These are phyloP conservation scores for Lathamus discolor DNA, from an alignment of 2,113 vertebrate species.

Conservation along the genomic window DNA sequence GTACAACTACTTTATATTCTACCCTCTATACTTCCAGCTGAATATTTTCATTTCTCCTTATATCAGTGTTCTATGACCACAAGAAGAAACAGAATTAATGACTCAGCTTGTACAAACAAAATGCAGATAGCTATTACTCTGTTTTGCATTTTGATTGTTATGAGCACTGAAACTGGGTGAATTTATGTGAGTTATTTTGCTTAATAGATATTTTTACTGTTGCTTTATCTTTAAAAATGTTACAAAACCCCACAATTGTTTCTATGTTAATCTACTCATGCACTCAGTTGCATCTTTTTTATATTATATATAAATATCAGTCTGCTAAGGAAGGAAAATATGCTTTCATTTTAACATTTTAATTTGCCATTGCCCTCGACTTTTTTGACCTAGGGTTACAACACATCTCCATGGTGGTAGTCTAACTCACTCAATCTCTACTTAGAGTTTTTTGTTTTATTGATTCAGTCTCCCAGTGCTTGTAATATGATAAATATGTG, in stretches of 20 bases:
- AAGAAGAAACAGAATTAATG: not conserved
- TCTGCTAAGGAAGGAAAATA: not conserved
- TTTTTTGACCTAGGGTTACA: not conserved
- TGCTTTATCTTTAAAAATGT: not conserved
- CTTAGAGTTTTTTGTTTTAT: conserved; percentile 52
- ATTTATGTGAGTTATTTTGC: not conserved
- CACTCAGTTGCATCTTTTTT: not conserved
- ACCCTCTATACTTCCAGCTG: not conserved
- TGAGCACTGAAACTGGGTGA: not conserved
- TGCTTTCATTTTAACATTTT: not conserved
- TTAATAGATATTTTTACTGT: not conserved
- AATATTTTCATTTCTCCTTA: not conserved
- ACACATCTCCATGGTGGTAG: not conserved
- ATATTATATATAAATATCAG: not conserved
- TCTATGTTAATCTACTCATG: not conserved
- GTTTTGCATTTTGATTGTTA: not conserved
- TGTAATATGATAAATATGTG: conserved; percentile 65
- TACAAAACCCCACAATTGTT: not conserved
- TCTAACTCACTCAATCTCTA: not conserved
- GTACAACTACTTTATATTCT: not conserved
- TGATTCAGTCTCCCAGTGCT: conserved; percentile 9
- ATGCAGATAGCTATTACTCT: not conserved
- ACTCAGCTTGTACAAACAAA: not conserved
- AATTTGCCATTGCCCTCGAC: not conserved
- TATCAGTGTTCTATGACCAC: not conserved